Evolutionary conservation across 2,888 invertebrate species (phyloP), one percentile per base, ranked within the genome.

Genomic region (Rotaria socialis): DNA sequence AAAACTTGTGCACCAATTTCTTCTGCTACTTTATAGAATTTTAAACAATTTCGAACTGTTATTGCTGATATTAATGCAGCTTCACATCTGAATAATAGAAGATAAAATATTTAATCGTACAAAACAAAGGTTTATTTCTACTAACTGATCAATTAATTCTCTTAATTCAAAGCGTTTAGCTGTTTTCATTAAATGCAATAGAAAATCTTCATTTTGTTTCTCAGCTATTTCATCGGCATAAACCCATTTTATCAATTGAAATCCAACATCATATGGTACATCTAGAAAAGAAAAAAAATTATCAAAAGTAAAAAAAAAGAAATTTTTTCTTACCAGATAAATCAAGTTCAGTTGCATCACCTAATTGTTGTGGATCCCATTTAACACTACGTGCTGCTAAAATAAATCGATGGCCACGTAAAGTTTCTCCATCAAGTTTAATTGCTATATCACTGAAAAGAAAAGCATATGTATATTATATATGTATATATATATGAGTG

Each of bases 1-100:
- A 97, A 92, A 87, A 94, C 94, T 19, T 93, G 92, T 0, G 96
- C 95, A 58, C 94, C 94, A 88, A 96, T 94, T 91, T 96, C 96
- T 90, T 97, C 96, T 8, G 97, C 96, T 16, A 95, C 95, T 87
- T 96, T 95, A 91, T 96, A 97, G 90, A 96, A 94, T 88, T 94
- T 93, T 0, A 96, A 95, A 91, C 96, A 96, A 87, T 93, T 87
- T 92, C 92, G 85, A 89, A 96, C 94, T 89, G 94, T 95, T 24
- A 96, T 96, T 86, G 94, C 94, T 10, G 95, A 94, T 89, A 96
- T 95, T 85, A 98, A 92, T 74, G 95, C 94, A 89, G 94, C 94
- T 92, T 97, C 96, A 92, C 96, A 96, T 92, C 67, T 67, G 19
- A 67, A 67, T 67, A 14, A 14, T 27, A 1, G 19, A 3, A 14